Conservation (phyloP, 1,140 invertebrate species). For the Hydropsyche tenuis region DNA sequence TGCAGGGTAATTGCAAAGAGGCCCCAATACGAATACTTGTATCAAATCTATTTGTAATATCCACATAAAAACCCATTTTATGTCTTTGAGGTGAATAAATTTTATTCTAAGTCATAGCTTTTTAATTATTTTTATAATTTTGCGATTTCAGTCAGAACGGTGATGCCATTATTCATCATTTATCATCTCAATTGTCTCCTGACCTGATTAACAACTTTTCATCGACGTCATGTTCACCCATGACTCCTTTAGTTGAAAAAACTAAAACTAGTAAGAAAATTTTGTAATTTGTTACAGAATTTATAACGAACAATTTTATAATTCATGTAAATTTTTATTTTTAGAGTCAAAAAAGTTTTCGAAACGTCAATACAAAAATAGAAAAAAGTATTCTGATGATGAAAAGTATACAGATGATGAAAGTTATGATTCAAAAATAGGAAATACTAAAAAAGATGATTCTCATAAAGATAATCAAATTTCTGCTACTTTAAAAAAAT, state of each 20-base stretch:
- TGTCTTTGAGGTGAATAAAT: no score
- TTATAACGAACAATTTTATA: neutral
- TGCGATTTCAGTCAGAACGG: neutral
- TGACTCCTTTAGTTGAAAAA: neutral
- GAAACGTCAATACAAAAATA: neutral
- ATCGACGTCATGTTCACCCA: neutral
- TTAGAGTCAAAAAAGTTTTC: neutral
- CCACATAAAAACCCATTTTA: no score
- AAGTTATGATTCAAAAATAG: neutral
- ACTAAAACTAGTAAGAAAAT: neutral
- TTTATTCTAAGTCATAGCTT: neutral
- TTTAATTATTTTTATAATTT: neutral
- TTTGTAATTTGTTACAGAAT: neutral
- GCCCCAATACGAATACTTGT: no score
- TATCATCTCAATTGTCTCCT: no score
- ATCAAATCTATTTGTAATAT: no score
- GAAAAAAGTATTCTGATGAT: no score
- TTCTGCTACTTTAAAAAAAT: no score
- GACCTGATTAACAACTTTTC: neutral
- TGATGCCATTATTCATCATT: neutral
- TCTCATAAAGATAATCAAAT: no score
- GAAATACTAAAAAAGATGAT: neutral
- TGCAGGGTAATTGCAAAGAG: no score
- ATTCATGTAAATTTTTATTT: neutral
- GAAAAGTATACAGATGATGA: no score